phyloP scores from a whole-genome alignment of 2,797 vertebrate genomes.

The Mus minutoides region DNA sequence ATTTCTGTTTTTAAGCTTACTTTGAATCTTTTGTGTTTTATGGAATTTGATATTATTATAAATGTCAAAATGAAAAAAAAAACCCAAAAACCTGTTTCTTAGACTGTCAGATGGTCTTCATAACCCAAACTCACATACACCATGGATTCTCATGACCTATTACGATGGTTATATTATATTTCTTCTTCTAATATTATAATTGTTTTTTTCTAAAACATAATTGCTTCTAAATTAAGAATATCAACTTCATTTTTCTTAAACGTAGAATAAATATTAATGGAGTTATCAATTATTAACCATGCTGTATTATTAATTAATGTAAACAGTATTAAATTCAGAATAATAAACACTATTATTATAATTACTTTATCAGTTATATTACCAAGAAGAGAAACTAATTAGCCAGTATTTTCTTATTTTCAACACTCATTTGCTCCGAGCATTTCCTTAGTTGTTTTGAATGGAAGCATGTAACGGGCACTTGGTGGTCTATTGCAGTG shows the following conservation, averaged over 20 bases:
- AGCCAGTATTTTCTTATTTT: slow-evolving; percentile 70
- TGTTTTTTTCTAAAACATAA: not conserved
- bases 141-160: not conserved
- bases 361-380: slow-evolving; percentile 19
- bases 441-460: slow-evolving; percentile 70
- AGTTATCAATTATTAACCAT: not conserved
- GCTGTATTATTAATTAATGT: not conserved
- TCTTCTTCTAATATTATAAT: not conserved
- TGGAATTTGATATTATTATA: not conserved
- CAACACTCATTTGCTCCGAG: slow-evolving; percentile 54
- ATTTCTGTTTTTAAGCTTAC: not conserved
- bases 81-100: not conserved
- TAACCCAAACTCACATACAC: not conserved
- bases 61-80: not conserved
- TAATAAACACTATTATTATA: slow-evolving; percentile 11
- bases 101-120: not conserved
- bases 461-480: slow-evolving; percentile 64
- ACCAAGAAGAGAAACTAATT: slow-evolving; percentile 58
- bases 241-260: slow-evolving; percentile 14
- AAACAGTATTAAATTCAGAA: slow-evolving; percentile 34
- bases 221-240: not conserved
- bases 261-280: slow-evolving; percentile 2
- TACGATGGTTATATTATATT: not conserved
- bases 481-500: slow-evolving; percentile 68
- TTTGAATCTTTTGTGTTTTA: not conserved